These are phyloP conservation scores for Tryphoninae sp. DNA, from an alignment of 2,888 invertebrate species.

Conservation along the genomic window DNA sequence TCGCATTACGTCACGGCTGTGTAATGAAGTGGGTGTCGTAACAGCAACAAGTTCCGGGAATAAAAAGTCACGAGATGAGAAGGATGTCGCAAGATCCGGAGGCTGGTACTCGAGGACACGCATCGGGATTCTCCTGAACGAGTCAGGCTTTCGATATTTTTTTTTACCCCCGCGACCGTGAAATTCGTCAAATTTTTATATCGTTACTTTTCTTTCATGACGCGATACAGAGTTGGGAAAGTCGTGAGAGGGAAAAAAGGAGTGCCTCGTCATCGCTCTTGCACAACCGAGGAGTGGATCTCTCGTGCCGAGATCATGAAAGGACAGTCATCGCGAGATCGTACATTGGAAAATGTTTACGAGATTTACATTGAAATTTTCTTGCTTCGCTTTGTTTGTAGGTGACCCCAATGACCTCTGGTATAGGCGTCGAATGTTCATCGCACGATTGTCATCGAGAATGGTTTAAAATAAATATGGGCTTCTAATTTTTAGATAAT, in stretches of 20 bases:
- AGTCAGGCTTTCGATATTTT: background rate
- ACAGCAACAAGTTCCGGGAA: background rate
- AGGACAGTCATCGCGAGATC: no score
- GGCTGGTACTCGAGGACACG: background rate
- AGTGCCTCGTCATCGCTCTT: constrained; percentile 5
- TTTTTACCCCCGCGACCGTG: constrained; percentile 4
- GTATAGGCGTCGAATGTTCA: no score
- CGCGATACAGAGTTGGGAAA: background rate
- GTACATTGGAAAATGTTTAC: background rate
- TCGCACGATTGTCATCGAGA: no score
- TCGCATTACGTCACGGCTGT: no score
- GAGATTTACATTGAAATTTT: background rate
- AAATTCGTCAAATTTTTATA: background rate
- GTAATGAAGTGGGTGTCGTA: no score
- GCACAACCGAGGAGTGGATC: background rate
- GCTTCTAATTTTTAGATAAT: no score
- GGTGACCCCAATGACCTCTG: no score
- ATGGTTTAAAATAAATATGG: no score
- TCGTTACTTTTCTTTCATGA: background rate
- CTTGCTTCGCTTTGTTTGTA: background rate
- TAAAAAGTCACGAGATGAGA: background rate
- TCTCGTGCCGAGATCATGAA: background rate
- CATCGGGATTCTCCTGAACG: background rate
- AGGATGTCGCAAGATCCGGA: background rate
- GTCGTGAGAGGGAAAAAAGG: background rate